Evolutionary conservation across 2,113 vertebrate genomes (phyloP).

Genomic region (Strigops habroptila): DNA sequence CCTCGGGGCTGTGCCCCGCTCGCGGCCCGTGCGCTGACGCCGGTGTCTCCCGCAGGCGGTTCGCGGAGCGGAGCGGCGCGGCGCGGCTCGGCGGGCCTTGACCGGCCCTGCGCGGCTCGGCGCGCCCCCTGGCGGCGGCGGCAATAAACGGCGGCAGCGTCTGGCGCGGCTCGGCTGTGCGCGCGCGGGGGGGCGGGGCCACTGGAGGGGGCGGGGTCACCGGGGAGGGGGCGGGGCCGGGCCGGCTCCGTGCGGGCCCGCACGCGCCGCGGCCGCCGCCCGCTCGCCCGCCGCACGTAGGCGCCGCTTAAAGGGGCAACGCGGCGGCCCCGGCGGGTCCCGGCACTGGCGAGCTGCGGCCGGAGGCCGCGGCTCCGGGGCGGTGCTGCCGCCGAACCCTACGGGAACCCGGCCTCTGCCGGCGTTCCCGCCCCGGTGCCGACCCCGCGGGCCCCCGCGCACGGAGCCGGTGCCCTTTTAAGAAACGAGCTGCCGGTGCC

Average conservation of each 20-base stretch:
- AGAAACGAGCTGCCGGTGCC: not conserved
- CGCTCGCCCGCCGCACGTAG: not conserved
- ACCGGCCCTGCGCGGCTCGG: not conserved
- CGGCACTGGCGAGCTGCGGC: not conserved
- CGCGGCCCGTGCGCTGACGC: too few species aligned
- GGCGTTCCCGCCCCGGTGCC: too few species aligned
- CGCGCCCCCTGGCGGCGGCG: not conserved
- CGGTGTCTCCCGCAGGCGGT: conserved; percentile 29
- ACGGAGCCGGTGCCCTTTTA: not conserved
- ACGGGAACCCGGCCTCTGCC: too few species aligned
- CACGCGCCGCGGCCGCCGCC: not conserved
- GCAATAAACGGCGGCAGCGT: not conserved
- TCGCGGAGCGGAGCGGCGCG: conserved; percentile 28
- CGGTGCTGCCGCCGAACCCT: too few species aligned
- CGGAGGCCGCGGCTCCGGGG: too few species aligned
- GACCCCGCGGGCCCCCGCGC: not conserved
- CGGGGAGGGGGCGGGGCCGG: not conserved
- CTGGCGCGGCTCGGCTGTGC: not conserved
- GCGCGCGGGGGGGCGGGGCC: not conserved
- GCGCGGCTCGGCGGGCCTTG: not conserved
- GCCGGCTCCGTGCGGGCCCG: not conserved
- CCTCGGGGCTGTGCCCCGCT: too few species aligned
- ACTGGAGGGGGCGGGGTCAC: not conserved
- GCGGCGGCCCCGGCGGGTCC: not conserved
- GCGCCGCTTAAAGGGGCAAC: conserved; percentile 9